Conservation (phyloP, 2,797 vertebrate genomes). For the Macropodus opercularis region DNA sequence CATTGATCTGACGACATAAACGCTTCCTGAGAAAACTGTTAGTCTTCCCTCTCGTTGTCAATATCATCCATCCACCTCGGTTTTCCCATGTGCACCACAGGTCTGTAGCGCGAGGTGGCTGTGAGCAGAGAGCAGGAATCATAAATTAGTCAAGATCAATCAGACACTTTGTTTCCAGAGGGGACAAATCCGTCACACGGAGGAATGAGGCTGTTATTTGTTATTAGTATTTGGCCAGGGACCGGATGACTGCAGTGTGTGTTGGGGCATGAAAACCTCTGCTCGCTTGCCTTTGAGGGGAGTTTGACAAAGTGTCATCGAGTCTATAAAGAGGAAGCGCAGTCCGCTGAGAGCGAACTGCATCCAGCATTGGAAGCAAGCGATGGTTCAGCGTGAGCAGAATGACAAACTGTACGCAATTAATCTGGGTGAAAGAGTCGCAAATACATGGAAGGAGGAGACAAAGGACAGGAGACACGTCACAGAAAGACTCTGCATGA, state of each 20-base stretch:
- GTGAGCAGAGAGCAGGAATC: conserved; percentile 7
- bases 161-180: conserved; percentile 27
- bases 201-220: not conserved
- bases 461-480: no score
- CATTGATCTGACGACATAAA: conserved; percentile 45
- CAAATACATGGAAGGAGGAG: no score
- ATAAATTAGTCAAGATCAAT: conserved; percentile 10
- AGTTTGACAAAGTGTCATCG: conserved; percentile 19
- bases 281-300: conserved; percentile 6
- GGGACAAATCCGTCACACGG: conserved; percentile 26
- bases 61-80: conserved; percentile 11
- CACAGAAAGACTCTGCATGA: no score
- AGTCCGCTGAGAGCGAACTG: conserved; percentile 6
- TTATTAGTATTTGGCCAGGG: conserved; percentile 9
- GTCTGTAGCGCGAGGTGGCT: conserved; percentile 11
- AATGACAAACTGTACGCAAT: no score
- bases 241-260: not conserved
- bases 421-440: no score
- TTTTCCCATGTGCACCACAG: conserved; percentile 19
- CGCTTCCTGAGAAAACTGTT: conserved; percentile 33
- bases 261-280: conserved; percentile 6
- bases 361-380: not conserved
- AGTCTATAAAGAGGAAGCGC: conserved; percentile 34
- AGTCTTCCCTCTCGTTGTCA: conserved; percentile 24
- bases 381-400: not conserved